Percentiles rank a stretch among this genome's conserved stretches.
phyloP scores from a whole-genome alignment of 2,888 invertebrate genomes.

The Nephrotoma guestfalica region DNA sequence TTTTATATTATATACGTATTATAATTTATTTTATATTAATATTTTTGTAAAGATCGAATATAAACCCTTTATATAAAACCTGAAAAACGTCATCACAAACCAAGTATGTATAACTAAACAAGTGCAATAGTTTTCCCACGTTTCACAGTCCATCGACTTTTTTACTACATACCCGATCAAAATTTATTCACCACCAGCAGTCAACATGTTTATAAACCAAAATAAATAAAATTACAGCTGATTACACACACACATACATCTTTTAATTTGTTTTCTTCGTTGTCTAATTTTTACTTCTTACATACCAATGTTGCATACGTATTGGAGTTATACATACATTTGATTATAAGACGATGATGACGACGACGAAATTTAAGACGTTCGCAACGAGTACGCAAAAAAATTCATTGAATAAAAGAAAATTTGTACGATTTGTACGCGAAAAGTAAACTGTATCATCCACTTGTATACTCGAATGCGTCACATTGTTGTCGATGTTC shows the following conservation, averaged over 20 bases:
- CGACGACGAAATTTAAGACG: background rate
- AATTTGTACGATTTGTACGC: background rate
- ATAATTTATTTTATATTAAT: no score
- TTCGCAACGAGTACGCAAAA: background rate
- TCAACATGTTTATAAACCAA: background rate
- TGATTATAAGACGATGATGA: background rate
- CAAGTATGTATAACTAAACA: no score
- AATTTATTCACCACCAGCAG: background rate
- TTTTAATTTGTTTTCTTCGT: background rate
- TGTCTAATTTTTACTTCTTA: background rate
- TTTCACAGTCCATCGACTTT: background rate
- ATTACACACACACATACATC: background rate
- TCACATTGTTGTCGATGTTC: background rate
- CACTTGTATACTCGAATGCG: background rate
- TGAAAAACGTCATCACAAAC: no score
- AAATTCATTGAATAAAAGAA: background rate
- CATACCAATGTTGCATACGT: background rate
- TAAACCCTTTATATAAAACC: background rate
- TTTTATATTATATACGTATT: no score
- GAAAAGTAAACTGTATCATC: background rate
- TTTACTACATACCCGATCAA: background rate
- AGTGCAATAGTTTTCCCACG: background rate
- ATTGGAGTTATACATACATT: background rate
- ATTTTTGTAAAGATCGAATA: background rate
- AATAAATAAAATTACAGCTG: background rate